Percentiles rank a stretch among this genome's conserved stretches.
Evolutionary conservation across 1,140 invertebrate species (phyloP).

Genomic region (Euborellia annulipes): DNA sequence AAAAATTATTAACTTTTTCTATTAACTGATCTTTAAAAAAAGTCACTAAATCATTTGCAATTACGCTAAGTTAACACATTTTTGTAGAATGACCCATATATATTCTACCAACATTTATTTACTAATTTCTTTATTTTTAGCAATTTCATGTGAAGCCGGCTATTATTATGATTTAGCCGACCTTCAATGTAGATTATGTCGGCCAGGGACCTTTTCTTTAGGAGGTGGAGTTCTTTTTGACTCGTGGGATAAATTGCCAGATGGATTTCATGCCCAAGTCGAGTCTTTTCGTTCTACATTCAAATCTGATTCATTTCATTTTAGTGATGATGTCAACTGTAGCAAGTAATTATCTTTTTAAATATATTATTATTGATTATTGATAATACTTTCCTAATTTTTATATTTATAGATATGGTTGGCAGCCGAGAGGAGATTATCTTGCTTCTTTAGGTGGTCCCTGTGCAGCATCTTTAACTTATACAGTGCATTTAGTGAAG

Average conservation of each 20-base stretch:
- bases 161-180: slow-evolving; percentile 28
- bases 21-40: too few relatives aligned
- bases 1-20: too few relatives aligned
- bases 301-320: slow-evolving; percentile 17
- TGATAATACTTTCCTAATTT: too few relatives aligned
- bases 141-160: slow-evolving; percentile 32
- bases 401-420: slow-evolving; percentile 13
- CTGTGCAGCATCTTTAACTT: slow-evolving; percentile 32
- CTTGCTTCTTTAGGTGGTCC: slow-evolving; percentile 23
- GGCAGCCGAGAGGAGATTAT: slow-evolving; percentile 15
- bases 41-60: too few relatives aligned
- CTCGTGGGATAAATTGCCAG: slow-evolving; percentile 31
- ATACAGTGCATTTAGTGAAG: slow-evolving; percentile 35
- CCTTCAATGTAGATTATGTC: slow-evolving; percentile 32
- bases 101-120: not conserved
- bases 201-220: slow-evolving; percentile 34
- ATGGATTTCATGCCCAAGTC: slow-evolving; percentile 28
- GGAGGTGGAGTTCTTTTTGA: slow-evolving; percentile 35
- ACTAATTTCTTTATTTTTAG: slow-evolving; percentile 17
- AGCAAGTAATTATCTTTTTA: slow-evolving; percentile 22
- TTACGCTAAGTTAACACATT: too few relatives aligned
- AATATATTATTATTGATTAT: too few relatives aligned
- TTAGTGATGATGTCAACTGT: slow-evolving; percentile 21
- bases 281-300: slow-evolving; percentile 28
- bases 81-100: too few relatives aligned